phyloP scores from a whole-genome alignment of 2,113 vertebrate genomes.

The Mesitornis unicolor region DNA sequence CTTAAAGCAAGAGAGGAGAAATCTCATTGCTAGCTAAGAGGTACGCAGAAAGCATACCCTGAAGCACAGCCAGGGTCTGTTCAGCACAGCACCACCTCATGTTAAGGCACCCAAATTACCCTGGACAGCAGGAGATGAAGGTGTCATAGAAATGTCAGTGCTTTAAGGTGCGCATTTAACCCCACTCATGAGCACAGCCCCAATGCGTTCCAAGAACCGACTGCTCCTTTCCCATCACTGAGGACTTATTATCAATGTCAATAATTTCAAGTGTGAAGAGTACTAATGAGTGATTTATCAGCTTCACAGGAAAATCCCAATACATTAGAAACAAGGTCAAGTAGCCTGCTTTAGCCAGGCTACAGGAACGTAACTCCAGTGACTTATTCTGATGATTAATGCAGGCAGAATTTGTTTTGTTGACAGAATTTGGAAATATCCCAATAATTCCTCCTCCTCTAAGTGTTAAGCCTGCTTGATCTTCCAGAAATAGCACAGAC shows the following conservation, averaged over 20 bases:
- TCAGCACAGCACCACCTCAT: background rate
- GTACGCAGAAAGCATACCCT: background rate
- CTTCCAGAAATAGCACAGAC: background rate
- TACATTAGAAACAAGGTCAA: background rate
- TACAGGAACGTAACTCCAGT: background rate
- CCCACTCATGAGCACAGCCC: background rate
- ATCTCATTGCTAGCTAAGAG: background rate
- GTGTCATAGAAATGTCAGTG: rapidly evolving
- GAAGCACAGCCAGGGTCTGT: background rate
- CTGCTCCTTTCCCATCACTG: background rate
- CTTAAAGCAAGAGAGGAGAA: background rate
- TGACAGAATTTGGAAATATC: constrained; percentile 16
- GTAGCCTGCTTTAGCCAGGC: background rate
- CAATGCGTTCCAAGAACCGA: background rate
- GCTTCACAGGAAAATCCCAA: background rate
- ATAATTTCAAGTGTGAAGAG: background rate
- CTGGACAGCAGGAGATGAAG: background rate
- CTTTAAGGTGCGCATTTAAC: background rate
- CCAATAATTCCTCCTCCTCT: background rate
- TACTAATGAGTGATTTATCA: background rate
- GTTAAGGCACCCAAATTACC: background rate
- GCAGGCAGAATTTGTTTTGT: background rate
- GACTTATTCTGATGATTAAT: constrained; percentile 9
- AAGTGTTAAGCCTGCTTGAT: background rate
- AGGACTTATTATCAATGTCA: background rate